These are phyloP conservation scores for Drosophila ananassae DNA, from an alignment of 1,140 invertebrate species.

Conservation along the genomic window DNA sequence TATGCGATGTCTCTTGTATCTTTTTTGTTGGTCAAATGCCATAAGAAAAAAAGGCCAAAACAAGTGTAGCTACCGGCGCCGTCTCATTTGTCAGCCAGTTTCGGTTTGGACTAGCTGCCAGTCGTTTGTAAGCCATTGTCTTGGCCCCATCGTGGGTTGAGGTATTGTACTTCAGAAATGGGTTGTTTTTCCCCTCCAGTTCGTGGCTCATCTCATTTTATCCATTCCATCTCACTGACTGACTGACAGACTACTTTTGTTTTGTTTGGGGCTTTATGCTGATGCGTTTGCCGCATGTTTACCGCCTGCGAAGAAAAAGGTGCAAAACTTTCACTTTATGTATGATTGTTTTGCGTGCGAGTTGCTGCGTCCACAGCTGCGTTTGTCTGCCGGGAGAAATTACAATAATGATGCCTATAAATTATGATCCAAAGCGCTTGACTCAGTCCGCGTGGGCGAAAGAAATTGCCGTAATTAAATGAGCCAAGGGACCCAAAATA, in stretches of 20 bases:
- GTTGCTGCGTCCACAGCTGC: constrained; percentile 33
- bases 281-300: constrained; percentile 60
- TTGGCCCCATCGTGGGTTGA: constrained; percentile 42
- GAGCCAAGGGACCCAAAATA: constrained; percentile 45
- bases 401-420: constrained; percentile 79
- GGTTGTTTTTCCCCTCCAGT: constrained; percentile 50
- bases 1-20: constrained; percentile 20
- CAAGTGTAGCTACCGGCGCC: constrained; percentile 42
- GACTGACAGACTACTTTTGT: constrained; percentile 48
- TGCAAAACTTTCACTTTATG: constrained; percentile 80
- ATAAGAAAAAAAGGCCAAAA: constrained; percentile 6
- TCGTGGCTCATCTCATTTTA: constrained; percentile 59
- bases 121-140: constrained; percentile 78
- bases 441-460: constrained; percentile 57
- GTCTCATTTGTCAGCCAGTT: constrained; percentile 73
- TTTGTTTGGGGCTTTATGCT: constrained; percentile 55
- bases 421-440: constrained; percentile 62
- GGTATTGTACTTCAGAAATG: constrained; percentile 26
- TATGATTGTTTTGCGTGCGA: constrained; percentile 78
- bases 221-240: constrained; percentile 44
- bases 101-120: constrained; percentile 55
- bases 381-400: constrained; percentile 58
- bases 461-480: constrained; percentile 67
- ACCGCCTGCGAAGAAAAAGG: constrained; percentile 47
- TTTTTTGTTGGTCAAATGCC: constrained; percentile 26